Conservation (phyloP, 2,113 vertebrate genomes). For the Melanerpes formicivorus region DNA sequence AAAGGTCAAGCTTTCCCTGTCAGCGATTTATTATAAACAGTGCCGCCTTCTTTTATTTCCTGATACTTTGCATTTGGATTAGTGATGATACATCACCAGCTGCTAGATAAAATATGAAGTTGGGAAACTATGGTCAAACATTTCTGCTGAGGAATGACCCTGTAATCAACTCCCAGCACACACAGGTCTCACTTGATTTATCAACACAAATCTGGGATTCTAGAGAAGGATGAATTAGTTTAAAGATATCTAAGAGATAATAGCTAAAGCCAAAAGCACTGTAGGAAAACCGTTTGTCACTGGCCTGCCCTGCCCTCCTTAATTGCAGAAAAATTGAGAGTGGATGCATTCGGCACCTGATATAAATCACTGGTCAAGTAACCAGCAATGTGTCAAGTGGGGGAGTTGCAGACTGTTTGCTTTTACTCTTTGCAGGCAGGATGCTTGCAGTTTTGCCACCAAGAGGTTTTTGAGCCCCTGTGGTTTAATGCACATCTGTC, state of each 20-base stretch:
- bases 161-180: slow-evolving; percentile 61
- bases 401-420: neutral
- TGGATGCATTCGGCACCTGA: slow-evolving; percentile 34
- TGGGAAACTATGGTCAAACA: slow-evolving; percentile 70
- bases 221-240: slow-evolving; percentile 69
- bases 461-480: neutral
- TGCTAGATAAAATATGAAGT: slow-evolving; percentile 76
- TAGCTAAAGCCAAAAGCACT: slow-evolving; percentile 55
- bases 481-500: neutral
- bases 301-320: slow-evolving; percentile 57
- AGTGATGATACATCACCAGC: slow-evolving; percentile 63
- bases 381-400: slow-evolving; percentile 52
- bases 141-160: slow-evolving; percentile 69
- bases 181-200: slow-evolving; percentile 76
- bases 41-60: slow-evolving; percentile 66
- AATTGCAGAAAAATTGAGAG: slow-evolving; percentile 74
- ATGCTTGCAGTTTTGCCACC: neutral
- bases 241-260: slow-evolving; percentile 62
- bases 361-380: slow-evolving; percentile 71
- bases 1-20: slow-evolving; percentile 69
- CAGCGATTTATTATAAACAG: slow-evolving; percentile 79
- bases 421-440: neutral
- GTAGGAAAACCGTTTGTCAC: slow-evolving; percentile 73
- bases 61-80: slow-evolving; percentile 74
- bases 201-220: slow-evolving; percentile 68